Percentiles rank a stretch among this genome's conserved stretches.
phyloP scores from a whole-genome alignment of 2,797 vertebrate species.

The Phrynocephalus forsythii region DNA sequence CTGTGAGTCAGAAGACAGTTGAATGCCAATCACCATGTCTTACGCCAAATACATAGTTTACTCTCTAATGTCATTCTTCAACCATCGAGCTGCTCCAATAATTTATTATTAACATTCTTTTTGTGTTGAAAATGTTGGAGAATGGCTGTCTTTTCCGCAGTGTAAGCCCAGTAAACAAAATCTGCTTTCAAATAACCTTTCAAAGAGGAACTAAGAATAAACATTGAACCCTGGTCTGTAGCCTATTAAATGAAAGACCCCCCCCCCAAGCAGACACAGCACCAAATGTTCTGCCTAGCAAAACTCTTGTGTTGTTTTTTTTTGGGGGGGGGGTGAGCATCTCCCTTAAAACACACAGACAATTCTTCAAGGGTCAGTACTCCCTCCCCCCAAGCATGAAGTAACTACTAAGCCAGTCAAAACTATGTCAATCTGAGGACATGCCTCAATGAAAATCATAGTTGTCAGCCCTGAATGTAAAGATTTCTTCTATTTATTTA shows the following conservation, averaged over 20 bases:
- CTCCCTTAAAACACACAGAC: background rate
- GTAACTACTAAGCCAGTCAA: constrained; percentile 37
- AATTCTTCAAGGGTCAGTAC: constrained; percentile 36
- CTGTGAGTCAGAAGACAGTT: too few species aligned
- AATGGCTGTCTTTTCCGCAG: background rate
- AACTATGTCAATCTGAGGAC: constrained; percentile 21
- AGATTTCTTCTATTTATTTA: background rate
- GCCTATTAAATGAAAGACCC: background rate
- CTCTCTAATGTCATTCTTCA: too few species aligned
- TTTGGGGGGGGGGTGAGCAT: constrained; percentile 8
- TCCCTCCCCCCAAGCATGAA: constrained; percentile 35
- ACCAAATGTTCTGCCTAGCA: constrained; percentile 30
- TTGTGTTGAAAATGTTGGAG: background rate
- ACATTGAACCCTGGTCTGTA: background rate
- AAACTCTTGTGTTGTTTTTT: background rate
- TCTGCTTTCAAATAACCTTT: background rate
- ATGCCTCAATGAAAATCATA: constrained; percentile 32
- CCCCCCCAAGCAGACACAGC: background rate
- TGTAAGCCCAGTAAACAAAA: background rate
- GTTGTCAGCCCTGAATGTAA: constrained; percentile 6
- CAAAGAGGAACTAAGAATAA: background rate
- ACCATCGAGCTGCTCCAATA: background rate
- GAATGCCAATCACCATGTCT: too few species aligned
- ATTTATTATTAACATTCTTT: background rate
- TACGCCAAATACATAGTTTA: too few species aligned